phyloP scores from a whole-genome alignment of 2,888 invertebrate species.

The Flexamia atlantica region DNA sequence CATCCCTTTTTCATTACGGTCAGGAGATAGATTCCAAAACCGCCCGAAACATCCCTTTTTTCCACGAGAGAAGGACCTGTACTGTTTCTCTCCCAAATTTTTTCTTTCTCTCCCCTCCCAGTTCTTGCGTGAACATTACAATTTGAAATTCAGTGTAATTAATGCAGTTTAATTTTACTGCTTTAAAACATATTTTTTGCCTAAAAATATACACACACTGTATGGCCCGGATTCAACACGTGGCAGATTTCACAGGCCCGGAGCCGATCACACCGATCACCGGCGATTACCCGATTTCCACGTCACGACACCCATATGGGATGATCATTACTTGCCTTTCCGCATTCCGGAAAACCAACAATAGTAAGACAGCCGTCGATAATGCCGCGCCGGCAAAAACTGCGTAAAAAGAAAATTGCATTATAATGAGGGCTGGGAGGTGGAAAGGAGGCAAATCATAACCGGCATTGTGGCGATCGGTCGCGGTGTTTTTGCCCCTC shows the following conservation, averaged over 20 bases:
- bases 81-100: too few relatives aligned
- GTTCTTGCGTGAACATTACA: too few relatives aligned
- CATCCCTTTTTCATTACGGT: too few relatives aligned
- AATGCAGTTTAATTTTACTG: too few relatives aligned
- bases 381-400: slow-evolving; percentile 43
- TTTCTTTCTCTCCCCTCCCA: too few relatives aligned
- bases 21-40: too few relatives aligned
- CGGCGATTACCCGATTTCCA: not conserved
- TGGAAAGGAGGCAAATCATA: slow-evolving; percentile 48
- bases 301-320: slow-evolving; percentile 45
- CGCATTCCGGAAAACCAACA: slow-evolving; percentile 57
- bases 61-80: too few relatives aligned
- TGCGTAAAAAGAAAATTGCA: slow-evolving; percentile 56
- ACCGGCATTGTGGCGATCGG: slow-evolving; percentile 48
- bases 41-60: too few relatives aligned
- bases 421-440: slow-evolving; percentile 49
- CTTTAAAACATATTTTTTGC: too few relatives aligned
- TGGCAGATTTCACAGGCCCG: slow-evolving; percentile 31
- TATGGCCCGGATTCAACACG: slow-evolving; percentile 4
- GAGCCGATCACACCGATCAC: slow-evolving; percentile 24
- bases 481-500: slow-evolving; percentile 42
- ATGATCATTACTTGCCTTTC: slow-evolving; percentile 46
- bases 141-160: too few relatives aligned
- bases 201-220: too few relatives aligned
- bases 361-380: slow-evolving; percentile 57